Evolutionary conservation across 1,140 invertebrate genomes (phyloP), one percentile per base, ranked within the genome.

Genomic region (Littorina saxatilis): DNA sequence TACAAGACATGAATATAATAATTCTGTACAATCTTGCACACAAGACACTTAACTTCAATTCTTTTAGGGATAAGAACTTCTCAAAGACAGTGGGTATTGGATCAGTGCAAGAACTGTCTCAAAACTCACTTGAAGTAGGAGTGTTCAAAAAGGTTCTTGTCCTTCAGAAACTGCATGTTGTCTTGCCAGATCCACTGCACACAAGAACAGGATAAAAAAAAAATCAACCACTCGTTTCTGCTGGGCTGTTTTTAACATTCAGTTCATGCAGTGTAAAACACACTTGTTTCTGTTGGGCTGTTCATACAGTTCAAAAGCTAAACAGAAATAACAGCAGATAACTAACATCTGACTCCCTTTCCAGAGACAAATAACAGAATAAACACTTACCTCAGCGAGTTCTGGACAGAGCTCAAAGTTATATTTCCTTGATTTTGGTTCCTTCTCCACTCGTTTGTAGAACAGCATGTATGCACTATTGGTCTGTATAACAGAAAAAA

Each of bases 381-480:
- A 61, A 61, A 61, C 58, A 61, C 58, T 80, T 81, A 92, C 91
- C 76, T 91, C 88, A 70, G 88, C 90, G 27, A 92, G 79, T 74
- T 91, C 91, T 50, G 88, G 83, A 32, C 87, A 88, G 11, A 92
- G 84, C 75, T 91, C 90, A 88, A 92, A 90, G 70, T 90, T 90
- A 83, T 87, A 91, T 68, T 89, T 91, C 13, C 80, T 86, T 84
- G 2, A 75, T 81, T 23, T 88, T 83, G 2, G 80, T 47, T 80
- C 80, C 81, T 77, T 35, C 66, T 74, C 0, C 55, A 80, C 78
- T 83, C 96, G 94, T 91, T 99, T 97, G 91, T 99, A 99, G 90
- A 99, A 99, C 68, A 99, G 91, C 98, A 99, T 99, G 88, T 99
- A 99, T 0, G 98, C 98, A 90, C 96, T 98, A 90, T 99, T 99